These are phyloP conservation scores for Himalopsyche phryganea DNA, from an alignment of 1,140 invertebrate species.

Conservation along the genomic window DNA sequence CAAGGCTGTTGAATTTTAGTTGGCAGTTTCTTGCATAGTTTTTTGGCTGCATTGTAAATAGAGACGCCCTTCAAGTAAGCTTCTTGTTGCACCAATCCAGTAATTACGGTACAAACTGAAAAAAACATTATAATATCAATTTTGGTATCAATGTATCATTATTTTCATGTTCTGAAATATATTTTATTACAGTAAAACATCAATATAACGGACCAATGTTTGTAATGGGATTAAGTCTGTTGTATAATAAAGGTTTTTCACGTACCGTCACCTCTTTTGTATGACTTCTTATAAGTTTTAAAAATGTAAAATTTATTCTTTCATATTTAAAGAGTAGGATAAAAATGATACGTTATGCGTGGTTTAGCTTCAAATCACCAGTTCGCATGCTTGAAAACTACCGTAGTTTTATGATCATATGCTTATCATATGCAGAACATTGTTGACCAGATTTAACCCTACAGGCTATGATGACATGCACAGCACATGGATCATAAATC, in stretches of 20 bases:
- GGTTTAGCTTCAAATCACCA: no score
- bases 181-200: neutral
- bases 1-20: conserved; percentile 19
- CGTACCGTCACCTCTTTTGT: no score
- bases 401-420: no score
- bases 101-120: conserved; percentile 29
- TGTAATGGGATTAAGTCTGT: neutral
- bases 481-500: no score
- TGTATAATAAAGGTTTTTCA: no score
- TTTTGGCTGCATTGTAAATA: conserved; percentile 18
- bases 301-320: neutral
- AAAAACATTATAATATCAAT: neutral
- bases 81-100: conserved; percentile 25
- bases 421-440: no score
- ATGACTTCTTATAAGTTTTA: neutral
- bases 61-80: conserved; percentile 26
- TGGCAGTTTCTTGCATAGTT: conserved; percentile 27
- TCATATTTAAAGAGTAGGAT: no score
- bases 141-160: neutral
- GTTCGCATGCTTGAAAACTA: no score
- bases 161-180: neutral
- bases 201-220: neutral
- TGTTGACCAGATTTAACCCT: no score
- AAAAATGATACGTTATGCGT: no score
- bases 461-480: no score